phyloP scores from a whole-genome alignment of 2,888 invertebrate genomes.

The Teleogryllus oceanicus region DNA sequence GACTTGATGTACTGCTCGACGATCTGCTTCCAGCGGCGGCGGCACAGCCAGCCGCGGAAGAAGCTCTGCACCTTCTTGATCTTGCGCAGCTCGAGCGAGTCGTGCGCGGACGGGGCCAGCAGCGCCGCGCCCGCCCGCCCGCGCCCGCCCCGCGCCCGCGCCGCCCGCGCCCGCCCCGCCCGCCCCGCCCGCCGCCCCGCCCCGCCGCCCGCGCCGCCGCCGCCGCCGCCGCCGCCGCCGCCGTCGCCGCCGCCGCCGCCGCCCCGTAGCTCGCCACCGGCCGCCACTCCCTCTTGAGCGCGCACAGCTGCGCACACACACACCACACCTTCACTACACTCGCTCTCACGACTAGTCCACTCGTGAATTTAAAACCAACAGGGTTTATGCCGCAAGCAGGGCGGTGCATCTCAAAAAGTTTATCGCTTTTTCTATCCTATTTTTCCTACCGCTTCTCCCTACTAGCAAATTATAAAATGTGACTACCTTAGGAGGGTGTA shows the following conservation, averaged over 20 bases:
- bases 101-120: conserved; percentile 44
- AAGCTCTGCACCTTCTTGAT: conserved; percentile 84
- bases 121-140: conserved; percentile 33
- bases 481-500: no score
- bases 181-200: conserved; percentile 34
- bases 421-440: no score
- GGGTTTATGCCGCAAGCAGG: no score
- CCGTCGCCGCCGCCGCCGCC: conserved; percentile 34
- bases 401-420: no score
- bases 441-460: no score
- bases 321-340: no score
- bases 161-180: conserved; percentile 27
- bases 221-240: conserved; percentile 35
- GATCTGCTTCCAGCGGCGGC: conserved; percentile 90
- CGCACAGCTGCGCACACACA: conserved; percentile 61
- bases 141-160: conserved; percentile 34
- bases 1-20: conserved; percentile 92
- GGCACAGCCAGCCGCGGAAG: conserved; percentile 89
- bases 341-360: no score
- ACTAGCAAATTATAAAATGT: no score
- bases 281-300: conserved; percentile 75
- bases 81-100: conserved; percentile 75
- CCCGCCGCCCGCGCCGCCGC: conserved; percentile 30
- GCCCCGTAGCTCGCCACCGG: conserved; percentile 47
- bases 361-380: no score